Percentiles rank a stretch among this genome's conserved stretches.
These are phyloP conservation scores for Chamaetylas fuelleborni DNA, from an alignment of 2,113 vertebrate species.

Conservation along the genomic window DNA sequence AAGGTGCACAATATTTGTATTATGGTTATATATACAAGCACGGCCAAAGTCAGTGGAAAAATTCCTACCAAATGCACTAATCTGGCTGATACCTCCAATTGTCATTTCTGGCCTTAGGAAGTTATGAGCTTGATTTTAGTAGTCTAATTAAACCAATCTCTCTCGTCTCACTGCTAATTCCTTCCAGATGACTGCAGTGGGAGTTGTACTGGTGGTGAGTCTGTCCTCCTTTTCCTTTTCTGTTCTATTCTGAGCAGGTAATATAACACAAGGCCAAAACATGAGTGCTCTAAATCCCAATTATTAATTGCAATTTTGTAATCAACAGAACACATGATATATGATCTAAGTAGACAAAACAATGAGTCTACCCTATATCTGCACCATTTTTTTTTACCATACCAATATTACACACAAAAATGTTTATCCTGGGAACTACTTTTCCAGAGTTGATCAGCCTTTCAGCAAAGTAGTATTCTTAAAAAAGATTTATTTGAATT, in stretches of 20 bases:
- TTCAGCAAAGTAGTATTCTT: background rate
- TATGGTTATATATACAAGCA: background rate
- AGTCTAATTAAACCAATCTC: constrained; percentile 25
- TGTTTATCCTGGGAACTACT: background rate
- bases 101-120: background rate
- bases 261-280: background rate
- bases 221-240: background rate
- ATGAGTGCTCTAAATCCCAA: background rate
- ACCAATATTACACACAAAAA: background rate
- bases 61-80: background rate
- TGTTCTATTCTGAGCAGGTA: constrained; percentile 22
- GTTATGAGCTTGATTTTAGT: background rate
- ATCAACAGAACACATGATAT: background rate
- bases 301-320: background rate
- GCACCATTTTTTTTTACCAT: background rate
- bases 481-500: background rate
- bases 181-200: constrained; percentile 18
- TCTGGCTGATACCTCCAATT: background rate
- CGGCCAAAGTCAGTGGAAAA: background rate
- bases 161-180: constrained; percentile 13
- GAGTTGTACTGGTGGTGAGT: background rate
- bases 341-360: background rate
- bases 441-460: background rate
- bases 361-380: background rate
- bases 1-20: background rate